phyloP scores from a whole-genome alignment of 2,797 vertebrate genomes.

The Sebastes taczanowskii region DNA sequence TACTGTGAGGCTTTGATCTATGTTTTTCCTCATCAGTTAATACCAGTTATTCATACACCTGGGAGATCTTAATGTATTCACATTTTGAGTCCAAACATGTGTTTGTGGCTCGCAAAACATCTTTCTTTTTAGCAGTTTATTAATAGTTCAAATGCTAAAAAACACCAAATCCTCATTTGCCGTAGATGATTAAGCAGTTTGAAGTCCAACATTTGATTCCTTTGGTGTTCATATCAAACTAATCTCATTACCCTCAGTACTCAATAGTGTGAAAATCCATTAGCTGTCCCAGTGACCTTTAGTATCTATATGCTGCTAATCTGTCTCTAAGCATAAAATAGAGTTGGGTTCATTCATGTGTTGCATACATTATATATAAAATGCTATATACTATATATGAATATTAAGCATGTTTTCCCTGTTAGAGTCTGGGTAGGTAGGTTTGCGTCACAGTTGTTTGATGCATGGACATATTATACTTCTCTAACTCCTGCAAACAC shows the following conservation, averaged over 20 bases:
- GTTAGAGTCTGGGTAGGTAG: background rate
- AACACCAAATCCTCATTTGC: background rate
- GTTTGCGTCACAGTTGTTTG: background rate
- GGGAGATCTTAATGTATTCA: background rate
- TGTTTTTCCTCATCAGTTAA: background rate
- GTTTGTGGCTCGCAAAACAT: background rate
- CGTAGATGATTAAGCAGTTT: background rate
- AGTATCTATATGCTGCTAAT: background rate
- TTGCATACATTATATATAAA: background rate
- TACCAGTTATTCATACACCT: background rate
- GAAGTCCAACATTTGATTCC: background rate
- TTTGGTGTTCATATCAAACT: background rate
- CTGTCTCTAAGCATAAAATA: background rate
- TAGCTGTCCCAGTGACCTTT: background rate
- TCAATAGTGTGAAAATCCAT: background rate
- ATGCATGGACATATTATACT: background rate
- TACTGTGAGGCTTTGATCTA: background rate
- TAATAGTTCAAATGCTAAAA: background rate
- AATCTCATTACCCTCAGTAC: background rate
- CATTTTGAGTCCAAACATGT: background rate
- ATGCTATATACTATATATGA: background rate
- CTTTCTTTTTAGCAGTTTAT: background rate
- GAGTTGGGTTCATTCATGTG: background rate
- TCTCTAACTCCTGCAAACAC: background rate
- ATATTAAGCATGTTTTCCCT: background rate